A percentile compares a stretch with the other conserved stretches of the same genome.
Conservation (phyloP, 2,113 vertebrate species). For the Scortum barcoo region DNA sequence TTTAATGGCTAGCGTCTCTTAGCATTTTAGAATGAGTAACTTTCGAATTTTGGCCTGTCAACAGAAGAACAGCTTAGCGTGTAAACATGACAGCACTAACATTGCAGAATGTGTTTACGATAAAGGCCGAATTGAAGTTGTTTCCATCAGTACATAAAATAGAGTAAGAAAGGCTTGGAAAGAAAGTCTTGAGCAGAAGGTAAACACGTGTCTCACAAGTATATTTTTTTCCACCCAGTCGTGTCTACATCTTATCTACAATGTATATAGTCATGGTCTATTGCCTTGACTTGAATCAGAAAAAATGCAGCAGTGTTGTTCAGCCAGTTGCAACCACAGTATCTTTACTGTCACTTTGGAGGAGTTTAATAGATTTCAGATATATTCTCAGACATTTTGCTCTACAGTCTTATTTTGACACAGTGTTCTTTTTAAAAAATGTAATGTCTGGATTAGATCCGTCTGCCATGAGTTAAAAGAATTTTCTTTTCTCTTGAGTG, state of each 20-base stretch:
- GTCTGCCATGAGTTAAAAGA: conserved; percentile 59
- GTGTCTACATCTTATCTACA: background rate
- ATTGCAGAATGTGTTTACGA: background rate
- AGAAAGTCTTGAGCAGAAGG: background rate
- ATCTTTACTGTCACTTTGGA: conserved; percentile 53
- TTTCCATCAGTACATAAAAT: background rate
- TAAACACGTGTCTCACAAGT: background rate
- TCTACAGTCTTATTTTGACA: conserved; percentile 65
- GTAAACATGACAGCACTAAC: background rate
- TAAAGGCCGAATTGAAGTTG: background rate
- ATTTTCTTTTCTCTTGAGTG: conserved; percentile 59
- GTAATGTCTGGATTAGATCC: conserved; percentile 73
- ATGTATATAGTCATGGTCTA: background rate
- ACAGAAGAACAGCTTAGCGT: background rate
- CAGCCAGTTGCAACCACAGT: conserved; percentile 19
- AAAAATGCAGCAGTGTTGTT: conserved; percentile 16
- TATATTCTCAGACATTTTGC: conserved; percentile 40
- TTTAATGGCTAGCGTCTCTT: background rate
- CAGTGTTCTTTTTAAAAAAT: conserved; percentile 58
- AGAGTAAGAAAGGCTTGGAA: background rate
- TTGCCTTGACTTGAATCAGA: conserved; percentile 34
- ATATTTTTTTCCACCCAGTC: conserved; percentile 4
- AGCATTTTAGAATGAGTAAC: background rate
- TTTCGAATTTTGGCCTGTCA: background rate
- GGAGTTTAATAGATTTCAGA: conserved; percentile 46